These are phyloP conservation scores for Ginglymostoma cirratum DNA, from an alignment of 2,113 vertebrate genomes.

Conservation along the genomic window DNA sequence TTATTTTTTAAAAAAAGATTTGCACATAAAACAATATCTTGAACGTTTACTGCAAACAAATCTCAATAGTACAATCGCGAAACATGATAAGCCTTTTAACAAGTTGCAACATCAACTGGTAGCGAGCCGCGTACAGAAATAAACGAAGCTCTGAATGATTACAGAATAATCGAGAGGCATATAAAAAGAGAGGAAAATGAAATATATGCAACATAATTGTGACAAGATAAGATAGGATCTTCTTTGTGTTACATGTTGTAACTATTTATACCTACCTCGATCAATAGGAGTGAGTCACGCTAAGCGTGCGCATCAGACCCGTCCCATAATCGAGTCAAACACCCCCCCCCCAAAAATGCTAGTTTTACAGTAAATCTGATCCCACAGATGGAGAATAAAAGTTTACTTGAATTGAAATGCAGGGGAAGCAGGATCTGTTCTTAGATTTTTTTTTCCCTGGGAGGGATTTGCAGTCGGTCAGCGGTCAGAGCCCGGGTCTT, in stretches of 20 bases:
- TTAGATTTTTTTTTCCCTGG: not conserved
- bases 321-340: slow-evolving; percentile 16
- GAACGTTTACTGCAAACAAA: not conserved
- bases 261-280: slow-evolving; percentile 32
- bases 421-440: not conserved
- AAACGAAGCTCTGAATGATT: not conserved
- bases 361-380: slow-evolving; percentile 15
- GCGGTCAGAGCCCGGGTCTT: slow-evolving; percentile 28
- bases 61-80: not conserved
- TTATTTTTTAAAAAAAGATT: not conserved
- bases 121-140: no score
- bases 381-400: not conserved
- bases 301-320: slow-evolving; percentile 24
- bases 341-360: not conserved
- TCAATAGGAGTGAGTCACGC: slow-evolving; percentile 33
- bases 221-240: slow-evolving; percentile 28
- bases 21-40: not conserved
- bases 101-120: slow-evolving; percentile 34
- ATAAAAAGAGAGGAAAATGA: not conserved
- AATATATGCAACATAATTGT: slow-evolving; percentile 10
- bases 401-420: not conserved
- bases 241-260: slow-evolving; percentile 29
- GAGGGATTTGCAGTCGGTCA: slow-evolving; percentile 25
- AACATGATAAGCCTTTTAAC: slow-evolving; percentile 28
- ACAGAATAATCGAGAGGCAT: not conserved